Percentiles rank a stretch among this genome's conserved stretches.
Conservation (phyloP, 2,888 invertebrate genomes). For the Cheilosia pagana region DNA sequence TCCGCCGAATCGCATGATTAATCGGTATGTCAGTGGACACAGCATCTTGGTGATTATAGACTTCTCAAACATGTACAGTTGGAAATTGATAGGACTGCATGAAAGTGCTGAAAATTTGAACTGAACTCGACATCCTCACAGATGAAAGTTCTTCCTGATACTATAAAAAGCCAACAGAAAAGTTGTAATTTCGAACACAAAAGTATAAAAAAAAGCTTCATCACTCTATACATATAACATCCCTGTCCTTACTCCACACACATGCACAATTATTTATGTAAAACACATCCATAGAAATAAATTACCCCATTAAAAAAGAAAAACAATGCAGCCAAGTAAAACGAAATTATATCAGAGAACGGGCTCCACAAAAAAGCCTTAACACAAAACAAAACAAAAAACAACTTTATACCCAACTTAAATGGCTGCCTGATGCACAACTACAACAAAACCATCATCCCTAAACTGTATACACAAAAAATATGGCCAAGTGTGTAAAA, state of each 20-base stretch:
- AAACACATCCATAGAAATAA: constrained; percentile 4
- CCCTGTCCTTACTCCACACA: constrained; percentile 31
- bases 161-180: too few species aligned
- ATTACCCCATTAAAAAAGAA: constrained; percentile 20
- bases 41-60: too few species aligned
- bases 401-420: constrained; percentile 15
- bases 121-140: too few species aligned
- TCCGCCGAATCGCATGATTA: too few species aligned
- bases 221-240: constrained; percentile 18
- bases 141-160: too few species aligned
- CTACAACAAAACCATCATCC: constrained; percentile 57
- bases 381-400: constrained; percentile 21
- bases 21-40: too few species aligned
- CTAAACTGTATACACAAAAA: constrained; percentile 43
- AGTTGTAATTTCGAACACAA: neutral
- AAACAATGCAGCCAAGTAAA: constrained; percentile 14
- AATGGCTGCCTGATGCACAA: constrained; percentile 68
- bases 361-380: constrained; percentile 26
- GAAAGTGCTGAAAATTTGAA: too few species aligned
- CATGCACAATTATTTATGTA: constrained; percentile 35
- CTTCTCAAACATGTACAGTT: too few species aligned
- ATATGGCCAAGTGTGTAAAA: constrained; percentile 49
- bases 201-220: neutral
- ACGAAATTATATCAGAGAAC: constrained; percentile 41
- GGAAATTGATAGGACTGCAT: too few species aligned